Base-by-base conservation (phyloP, 2,797 vertebrate genomes). In the Naso thynnoides region DNA sequence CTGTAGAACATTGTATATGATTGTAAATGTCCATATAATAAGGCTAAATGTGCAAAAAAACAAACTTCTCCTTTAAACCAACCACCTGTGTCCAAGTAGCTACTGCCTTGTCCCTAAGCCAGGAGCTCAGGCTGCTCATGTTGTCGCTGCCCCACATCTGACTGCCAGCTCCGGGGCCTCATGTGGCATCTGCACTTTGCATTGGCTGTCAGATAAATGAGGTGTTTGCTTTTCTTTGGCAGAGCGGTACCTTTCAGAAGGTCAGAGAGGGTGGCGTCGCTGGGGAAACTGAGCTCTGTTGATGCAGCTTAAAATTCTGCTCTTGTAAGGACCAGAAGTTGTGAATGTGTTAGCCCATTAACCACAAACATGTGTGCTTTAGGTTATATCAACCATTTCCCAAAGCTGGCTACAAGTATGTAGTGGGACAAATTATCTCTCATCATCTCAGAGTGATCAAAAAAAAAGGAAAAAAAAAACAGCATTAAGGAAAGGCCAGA, bases 211-310 rank as follows among this genome's bases (percentile, higher is more conserved):
- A 85, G 90, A 92, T 91, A 87, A 91, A 91, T 89, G 85, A 92
- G 88, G 77, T 89, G 89, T 92, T 93, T 90, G 89, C 89, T 90
- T 90, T 93, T 80, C 83, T 90, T 87, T 90, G 90, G 86, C 81
- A 77, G 86, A 74, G 76, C 56, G 29, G 72, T 69, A 68, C 84
- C 83, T 86, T 89, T 82, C 83, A 81, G 88, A 90, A 94, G 92
- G 92, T 92, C 92, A 91, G 44, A 8, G 15, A 73, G 76, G 85
- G 60, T 70, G 69, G 69, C 70, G 78, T 72, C 68, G 36, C 44
- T 48, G 55, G 82, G 83, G 59, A 68, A 54, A 77, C 39, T 7
- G 68, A 75, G 75, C 75, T 68, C 73, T 63, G 54, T 55, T 54
- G 49, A 69, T 76, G 58, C 8, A 36, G 69, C 63, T 78, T 70